Conservation (phyloP, 1,140 invertebrate species). For the Achatina immaculata region DNA sequence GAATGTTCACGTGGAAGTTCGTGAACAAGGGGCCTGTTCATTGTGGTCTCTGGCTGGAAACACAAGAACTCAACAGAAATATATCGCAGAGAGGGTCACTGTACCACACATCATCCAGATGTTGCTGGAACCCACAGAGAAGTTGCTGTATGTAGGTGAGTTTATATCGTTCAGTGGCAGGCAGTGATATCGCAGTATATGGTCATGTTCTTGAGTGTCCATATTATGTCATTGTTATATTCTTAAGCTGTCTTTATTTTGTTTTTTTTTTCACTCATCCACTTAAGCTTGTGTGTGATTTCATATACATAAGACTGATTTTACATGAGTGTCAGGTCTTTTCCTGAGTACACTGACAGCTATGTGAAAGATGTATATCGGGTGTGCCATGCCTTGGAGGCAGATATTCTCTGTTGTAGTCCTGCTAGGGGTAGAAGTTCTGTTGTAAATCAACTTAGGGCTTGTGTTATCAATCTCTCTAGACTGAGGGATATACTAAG, state of each 20-base stretch:
- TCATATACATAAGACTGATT: too few species aligned
- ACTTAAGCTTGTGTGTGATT: too few species aligned
- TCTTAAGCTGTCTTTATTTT: neutral
- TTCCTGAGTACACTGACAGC: too few species aligned
- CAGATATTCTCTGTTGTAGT: too few species aligned
- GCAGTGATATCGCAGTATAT: neutral
- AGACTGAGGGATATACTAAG: too few species aligned
- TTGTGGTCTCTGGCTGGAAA: conserved; percentile 70
- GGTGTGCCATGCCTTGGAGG: too few species aligned
- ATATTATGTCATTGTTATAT: neutral
- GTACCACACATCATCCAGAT: conserved; percentile 69
- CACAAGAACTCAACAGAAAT: conserved; percentile 67
- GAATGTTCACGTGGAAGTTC: conserved; percentile 66
- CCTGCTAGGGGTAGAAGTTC: too few species aligned
- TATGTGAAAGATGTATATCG: too few species aligned
- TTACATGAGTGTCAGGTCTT: too few species aligned
- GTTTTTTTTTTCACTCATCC: too few species aligned
- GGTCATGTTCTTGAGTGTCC: neutral
- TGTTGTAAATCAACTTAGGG: too few species aligned
- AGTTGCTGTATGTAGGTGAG: conserved; percentile 70
- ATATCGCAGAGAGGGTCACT: conserved; percentile 68
- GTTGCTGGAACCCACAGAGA: conserved; percentile 67
- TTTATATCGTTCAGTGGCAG: neutral
- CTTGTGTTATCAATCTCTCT: too few species aligned
- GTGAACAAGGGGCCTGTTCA: conserved; percentile 69